phyloP scores from a whole-genome alignment of 2,888 invertebrate genomes.

The Pachydiplax longipennis region DNA sequence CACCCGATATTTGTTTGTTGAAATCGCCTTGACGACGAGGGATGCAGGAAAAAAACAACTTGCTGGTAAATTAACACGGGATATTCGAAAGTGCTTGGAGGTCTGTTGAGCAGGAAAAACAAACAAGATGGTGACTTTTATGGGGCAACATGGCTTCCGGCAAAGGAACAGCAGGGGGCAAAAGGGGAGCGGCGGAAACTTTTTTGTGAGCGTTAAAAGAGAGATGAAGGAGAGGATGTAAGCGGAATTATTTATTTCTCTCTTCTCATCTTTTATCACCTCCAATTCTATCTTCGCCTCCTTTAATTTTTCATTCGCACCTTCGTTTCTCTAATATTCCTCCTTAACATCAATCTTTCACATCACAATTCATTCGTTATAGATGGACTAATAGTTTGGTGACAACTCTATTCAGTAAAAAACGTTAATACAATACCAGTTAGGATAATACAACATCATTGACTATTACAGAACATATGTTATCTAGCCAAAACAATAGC shows the following conservation, averaged over 20 bases:
- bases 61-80: neutral
- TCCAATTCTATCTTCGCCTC: too few relatives aligned
- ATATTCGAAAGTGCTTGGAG: neutral
- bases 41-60: neutral
- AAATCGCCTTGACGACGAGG: neutral
- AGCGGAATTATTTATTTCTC: neutral
- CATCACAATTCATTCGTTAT: too few relatives aligned
- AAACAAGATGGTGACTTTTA: slow-evolving; percentile 42
- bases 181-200: neutral
- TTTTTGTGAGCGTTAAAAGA: neutral
- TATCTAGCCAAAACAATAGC: too few relatives aligned
- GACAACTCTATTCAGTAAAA: too few relatives aligned
- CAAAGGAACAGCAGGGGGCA: neutral
- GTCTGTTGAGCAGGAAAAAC: neutral
- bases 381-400: too few relatives aligned
- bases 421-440: too few relatives aligned
- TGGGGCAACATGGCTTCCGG: slow-evolving; percentile 20
- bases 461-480: too few relatives aligned
- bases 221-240: neutral
- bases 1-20: neutral
- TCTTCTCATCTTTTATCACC: too few relatives aligned
- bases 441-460: too few relatives aligned
- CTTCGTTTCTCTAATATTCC: too few relatives aligned
- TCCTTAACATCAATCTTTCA: too few relatives aligned
- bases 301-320: too few relatives aligned